Conservation (phyloP, 2,113 vertebrate species). For the Phoxinus phoxinus region DNA sequence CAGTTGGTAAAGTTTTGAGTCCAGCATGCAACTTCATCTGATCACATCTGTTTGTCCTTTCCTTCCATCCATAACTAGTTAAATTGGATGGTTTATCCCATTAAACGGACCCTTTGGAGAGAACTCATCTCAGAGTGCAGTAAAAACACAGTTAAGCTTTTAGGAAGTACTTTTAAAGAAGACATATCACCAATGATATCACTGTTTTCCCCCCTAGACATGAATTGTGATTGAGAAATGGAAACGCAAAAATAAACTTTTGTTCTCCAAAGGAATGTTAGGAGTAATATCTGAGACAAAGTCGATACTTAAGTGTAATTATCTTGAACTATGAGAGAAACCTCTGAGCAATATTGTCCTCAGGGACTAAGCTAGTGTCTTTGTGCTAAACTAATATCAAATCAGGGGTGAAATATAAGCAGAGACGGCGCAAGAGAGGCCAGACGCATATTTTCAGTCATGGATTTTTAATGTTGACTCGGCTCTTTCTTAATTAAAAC, state of each 20-base stretch:
- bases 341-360: conserved; percentile 48
- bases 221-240: not conserved
- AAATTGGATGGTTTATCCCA: conserved; percentile 15
- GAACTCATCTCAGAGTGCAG: conserved; percentile 6
- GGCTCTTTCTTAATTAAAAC: conserved; percentile 84
- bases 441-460: conserved; percentile 80
- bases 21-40: not conserved
- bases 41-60: not conserved
- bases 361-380: conserved; percentile 57
- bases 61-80: conserved; percentile 8
- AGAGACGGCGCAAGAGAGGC: conserved; percentile 40
- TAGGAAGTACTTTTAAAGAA: conserved; percentile 8
- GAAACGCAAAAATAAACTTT: not conserved
- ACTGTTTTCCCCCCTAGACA: not conserved
- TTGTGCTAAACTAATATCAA: conserved; percentile 53
- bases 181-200: conserved; percentile 7
- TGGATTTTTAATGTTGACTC: conserved; percentile 84
- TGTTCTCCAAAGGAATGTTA: not conserved
- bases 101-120: conserved; percentile 33
- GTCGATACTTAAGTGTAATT: not conserved
- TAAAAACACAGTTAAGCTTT: conserved; percentile 29
- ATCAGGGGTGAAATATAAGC: conserved; percentile 35
- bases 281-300: not conserved
- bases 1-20: not conserved
- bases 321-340: not conserved